Percentiles rank a stretch among this genome's conserved stretches.
phyloP scores from a whole-genome alignment of 2,797 vertebrate species.

The Tragelaphus oryx region DNA sequence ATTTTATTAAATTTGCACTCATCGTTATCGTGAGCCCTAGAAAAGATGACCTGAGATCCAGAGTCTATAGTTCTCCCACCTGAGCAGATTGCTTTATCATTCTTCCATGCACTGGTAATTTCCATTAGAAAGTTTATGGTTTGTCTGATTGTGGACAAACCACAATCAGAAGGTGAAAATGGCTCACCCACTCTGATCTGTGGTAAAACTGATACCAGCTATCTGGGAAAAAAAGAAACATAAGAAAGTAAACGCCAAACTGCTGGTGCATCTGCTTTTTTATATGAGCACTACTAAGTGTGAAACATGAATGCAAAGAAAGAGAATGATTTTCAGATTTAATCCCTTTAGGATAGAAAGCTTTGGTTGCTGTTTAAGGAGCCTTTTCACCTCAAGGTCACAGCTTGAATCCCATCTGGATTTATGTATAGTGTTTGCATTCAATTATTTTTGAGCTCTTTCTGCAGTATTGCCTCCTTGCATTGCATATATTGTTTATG shows the following conservation, averaged over 20 bases:
- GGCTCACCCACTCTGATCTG: conserved; percentile 53
- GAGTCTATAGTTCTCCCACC: not conserved
- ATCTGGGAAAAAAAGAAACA: conserved; percentile 53
- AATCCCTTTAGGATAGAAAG: conserved; percentile 32
- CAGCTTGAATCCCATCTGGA: not conserved
- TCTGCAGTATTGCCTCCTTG: not conserved
- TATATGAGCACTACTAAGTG: conserved; percentile 45
- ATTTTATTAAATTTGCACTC: conserved; percentile 74
- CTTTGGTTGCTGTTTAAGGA: conserved; percentile 7
- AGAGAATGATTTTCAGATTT: conserved; percentile 57
- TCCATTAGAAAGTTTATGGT: conserved; percentile 39
- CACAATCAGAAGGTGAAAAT: conserved; percentile 62
- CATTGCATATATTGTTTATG: not conserved
- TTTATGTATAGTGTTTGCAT: conserved; percentile 43
- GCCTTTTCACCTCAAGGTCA: conserved; percentile 54
- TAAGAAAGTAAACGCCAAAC: conserved; percentile 22
- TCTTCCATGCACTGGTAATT: conserved; percentile 55
- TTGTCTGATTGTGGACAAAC: not conserved
- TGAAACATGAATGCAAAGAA: conserved; percentile 52
- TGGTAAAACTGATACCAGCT: not conserved
- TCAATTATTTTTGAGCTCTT: conserved; percentile 52
- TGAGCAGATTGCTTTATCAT: conserved; percentile 60
- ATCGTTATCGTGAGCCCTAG: conserved; percentile 39
- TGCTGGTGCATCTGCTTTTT: conserved; percentile 23
- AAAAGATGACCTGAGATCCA: conserved; percentile 27